These are phyloP conservation scores for Amphipyra tragopoginis DNA, from an alignment of 2,888 invertebrate genomes.

Conservation along the genomic window DNA sequence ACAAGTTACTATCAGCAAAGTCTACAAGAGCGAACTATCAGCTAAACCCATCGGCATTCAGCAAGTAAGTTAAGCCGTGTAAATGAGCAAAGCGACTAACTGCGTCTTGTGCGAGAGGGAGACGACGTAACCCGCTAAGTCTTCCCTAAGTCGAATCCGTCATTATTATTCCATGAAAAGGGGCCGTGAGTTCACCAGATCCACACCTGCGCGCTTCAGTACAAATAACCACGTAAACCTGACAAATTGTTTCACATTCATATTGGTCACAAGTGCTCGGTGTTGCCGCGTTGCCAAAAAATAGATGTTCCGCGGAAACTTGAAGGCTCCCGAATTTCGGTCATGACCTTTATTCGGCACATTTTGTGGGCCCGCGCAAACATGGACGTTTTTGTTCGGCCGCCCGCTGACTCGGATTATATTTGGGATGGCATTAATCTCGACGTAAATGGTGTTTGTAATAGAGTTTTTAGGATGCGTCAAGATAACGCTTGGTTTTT, in stretches of 20 bases:
- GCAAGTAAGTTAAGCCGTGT: slow-evolving; percentile 68
- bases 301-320: slow-evolving; percentile 67
- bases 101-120: slow-evolving; percentile 54
- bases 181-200: slow-evolving; percentile 65
- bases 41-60: slow-evolving; percentile 54
- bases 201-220: slow-evolving; percentile 78
- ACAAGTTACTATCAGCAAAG: background rate
- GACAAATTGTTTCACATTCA: slow-evolving; percentile 87
- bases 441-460: slow-evolving; percentile 60
- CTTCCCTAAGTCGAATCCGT: slow-evolving; percentile 84
- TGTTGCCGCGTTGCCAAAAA: slow-evolving; percentile 73
- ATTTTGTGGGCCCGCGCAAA: slow-evolving; percentile 66
- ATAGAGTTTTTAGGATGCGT: slow-evolving; percentile 60
- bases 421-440: slow-evolving; percentile 63
- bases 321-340: slow-evolving; percentile 67
- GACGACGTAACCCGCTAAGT: slow-evolving; percentile 68
- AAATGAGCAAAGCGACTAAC: slow-evolving; percentile 68
- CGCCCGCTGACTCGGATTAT: slow-evolving; percentile 62
- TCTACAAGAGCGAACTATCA: slow-evolving; percentile 6
- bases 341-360: slow-evolving; percentile 66
- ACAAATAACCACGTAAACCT: slow-evolving; percentile 87
- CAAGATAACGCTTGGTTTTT: slow-evolving; percentile 53
- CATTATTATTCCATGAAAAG: slow-evolving; percentile 83
- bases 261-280: slow-evolving; percentile 77
- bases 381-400: slow-evolving; percentile 68